phyloP scores from a whole-genome alignment of 2,888 invertebrate genomes.

The Pollenia labialis region DNA sequence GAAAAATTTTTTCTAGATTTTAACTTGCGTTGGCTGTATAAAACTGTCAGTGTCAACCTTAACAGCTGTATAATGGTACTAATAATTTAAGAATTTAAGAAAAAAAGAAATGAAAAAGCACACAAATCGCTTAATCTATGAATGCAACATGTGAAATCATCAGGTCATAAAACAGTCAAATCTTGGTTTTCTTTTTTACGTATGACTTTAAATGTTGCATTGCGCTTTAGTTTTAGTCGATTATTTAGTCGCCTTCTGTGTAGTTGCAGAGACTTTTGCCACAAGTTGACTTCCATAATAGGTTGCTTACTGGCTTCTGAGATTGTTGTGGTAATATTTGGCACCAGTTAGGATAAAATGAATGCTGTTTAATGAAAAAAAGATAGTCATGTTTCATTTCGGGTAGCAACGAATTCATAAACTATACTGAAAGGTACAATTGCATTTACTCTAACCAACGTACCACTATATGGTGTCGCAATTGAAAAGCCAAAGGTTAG shows the following conservation, averaged over 20 bases:
- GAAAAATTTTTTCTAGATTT: neutral
- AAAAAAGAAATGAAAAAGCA: neutral
- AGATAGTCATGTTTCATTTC: too few relatives aligned
- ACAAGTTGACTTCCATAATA: neutral
- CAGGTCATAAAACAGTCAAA: constrained; percentile 30
- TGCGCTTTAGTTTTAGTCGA: neutral
- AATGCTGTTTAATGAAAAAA: too few relatives aligned
- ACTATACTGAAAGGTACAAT: too few relatives aligned
- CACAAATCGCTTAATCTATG: constrained; percentile 19
- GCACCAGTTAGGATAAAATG: too few relatives aligned
- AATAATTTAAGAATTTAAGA: neutral
- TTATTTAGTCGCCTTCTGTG: neutral
- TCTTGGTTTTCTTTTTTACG: neutral
- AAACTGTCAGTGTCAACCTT: constrained; percentile 5
- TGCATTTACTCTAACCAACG: too few relatives aligned
- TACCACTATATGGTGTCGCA: too few relatives aligned
- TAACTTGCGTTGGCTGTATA: neutral
- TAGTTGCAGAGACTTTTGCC: neutral
- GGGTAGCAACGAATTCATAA: too few relatives aligned
- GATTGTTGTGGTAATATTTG: too few relatives aligned
- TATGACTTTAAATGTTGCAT: neutral
- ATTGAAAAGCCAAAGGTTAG: too few relatives aligned
- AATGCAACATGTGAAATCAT: neutral
- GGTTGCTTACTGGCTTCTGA: too few relatives aligned
- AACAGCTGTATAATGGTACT: constrained; percentile 14